Evolutionary conservation across 1,140 invertebrate species (phyloP).

Genomic region (Bombyx mandarina): DNA sequence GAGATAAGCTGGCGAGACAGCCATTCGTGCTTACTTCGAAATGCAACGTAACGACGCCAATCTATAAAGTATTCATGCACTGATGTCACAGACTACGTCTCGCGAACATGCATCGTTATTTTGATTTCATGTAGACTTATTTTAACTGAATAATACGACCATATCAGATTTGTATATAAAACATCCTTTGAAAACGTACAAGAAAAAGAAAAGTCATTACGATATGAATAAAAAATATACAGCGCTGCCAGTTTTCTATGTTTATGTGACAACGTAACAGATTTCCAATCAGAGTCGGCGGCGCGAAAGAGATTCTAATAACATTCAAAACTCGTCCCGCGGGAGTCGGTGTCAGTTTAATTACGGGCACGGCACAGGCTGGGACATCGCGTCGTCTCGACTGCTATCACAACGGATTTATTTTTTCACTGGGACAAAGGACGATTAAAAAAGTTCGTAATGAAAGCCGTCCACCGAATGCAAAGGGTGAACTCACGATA

Average conservation of each 20-base stretch:
- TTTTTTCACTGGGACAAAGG: constrained; percentile 63
- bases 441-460: constrained; percentile 69
- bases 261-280: constrained; percentile 26
- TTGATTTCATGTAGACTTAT: no score
- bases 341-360: constrained; percentile 63
- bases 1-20: no score
- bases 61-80: no score
- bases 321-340: constrained; percentile 66
- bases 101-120: no score
- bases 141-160: no score
- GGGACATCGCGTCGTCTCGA: constrained; percentile 38
- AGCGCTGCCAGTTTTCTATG: constrained; percentile 8
- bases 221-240: not conserved
- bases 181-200: no score
- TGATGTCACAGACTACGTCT: no score
- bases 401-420: constrained; percentile 56
- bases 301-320: constrained; percentile 67
- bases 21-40: no score
- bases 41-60: no score
- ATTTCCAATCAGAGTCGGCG: constrained; percentile 60
- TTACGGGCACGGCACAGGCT: constrained; percentile 35
- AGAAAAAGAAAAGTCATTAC: not conserved
- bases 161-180: no score
- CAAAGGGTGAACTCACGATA: constrained; percentile 43
- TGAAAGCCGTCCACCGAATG: constrained; percentile 51